Evolutionary conservation across 2,797 vertebrate species (phyloP).

Genomic region (Anguilla obscura): DNA sequence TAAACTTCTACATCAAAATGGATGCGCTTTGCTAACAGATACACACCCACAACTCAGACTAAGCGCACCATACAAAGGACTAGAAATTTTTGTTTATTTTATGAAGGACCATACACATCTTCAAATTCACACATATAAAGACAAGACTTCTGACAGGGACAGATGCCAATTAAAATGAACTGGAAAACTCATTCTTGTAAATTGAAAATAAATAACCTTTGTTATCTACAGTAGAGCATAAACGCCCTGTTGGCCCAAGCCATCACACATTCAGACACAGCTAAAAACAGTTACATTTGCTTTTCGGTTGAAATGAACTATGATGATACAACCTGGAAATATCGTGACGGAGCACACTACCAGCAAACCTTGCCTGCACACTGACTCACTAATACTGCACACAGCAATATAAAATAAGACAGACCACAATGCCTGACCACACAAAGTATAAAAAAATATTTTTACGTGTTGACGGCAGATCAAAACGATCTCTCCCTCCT

Average conservation of each 20-base stretch:
- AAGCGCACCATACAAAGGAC: not conserved
- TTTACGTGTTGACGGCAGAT: not conserved
- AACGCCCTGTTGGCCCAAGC: not conserved
- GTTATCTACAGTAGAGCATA: not conserved
- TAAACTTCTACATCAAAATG: not conserved
- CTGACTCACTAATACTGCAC: not conserved
- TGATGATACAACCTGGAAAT: not conserved
- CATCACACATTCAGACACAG: not conserved
- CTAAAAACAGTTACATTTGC: not conserved
- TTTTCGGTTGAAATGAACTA: not conserved
- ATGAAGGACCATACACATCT: not conserved
- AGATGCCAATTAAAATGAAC: not conserved
- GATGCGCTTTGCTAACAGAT: not conserved
- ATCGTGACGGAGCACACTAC: not conserved
- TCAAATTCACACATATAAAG: not conserved
- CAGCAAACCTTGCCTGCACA: not conserved
- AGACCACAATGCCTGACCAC: not conserved
- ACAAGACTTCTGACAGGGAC: not conserved
- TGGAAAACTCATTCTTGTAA: not conserved
- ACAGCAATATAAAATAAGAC: not conserved
- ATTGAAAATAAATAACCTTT: not conserved
- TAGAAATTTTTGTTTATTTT: slow-evolving; percentile 14
- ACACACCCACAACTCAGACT: not conserved
- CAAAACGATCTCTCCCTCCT: not conserved
- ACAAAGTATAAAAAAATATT: not conserved